Evolutionary conservation across 1,140 invertebrate species (phyloP).

Genomic region (Hypothenemus hampei): DNA sequence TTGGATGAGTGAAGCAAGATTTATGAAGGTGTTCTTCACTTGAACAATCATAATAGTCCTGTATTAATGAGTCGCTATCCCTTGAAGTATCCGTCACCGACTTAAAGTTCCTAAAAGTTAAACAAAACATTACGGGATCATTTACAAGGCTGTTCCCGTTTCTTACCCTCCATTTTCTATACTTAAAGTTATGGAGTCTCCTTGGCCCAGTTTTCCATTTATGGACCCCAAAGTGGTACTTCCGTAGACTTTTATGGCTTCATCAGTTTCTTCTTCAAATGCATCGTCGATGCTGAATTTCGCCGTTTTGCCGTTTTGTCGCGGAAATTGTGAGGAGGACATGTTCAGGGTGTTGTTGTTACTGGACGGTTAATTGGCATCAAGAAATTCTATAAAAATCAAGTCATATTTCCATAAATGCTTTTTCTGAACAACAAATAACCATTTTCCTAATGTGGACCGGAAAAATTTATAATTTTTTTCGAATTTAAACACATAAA

Average conservation of each 20-base stretch:
- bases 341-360: too few species aligned
- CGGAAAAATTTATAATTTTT: too few species aligned
- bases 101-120: constrained; percentile 58
- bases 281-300: constrained; percentile 77
- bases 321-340: constrained; percentile 37
- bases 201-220: constrained; percentile 24
- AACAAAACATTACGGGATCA: neutral
- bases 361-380: too few species aligned
- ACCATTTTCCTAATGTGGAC: too few species aligned
- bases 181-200: constrained; percentile 35
- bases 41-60: constrained; percentile 61
- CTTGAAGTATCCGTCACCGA: constrained; percentile 64
- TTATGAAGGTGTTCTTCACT: constrained; percentile 53
- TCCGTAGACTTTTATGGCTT: constrained; percentile 71
- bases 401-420: too few species aligned
- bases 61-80: constrained; percentile 75
- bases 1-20: constrained; percentile 77
- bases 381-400: too few species aligned
- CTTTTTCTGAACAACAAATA: too few species aligned
- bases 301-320: constrained; percentile 44
- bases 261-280: constrained; percentile 75
- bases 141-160: neutral
- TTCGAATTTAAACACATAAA: too few species aligned
- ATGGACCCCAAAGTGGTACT: constrained; percentile 49
- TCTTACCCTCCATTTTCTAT: constrained; percentile 38